Percentiles rank a stretch among this genome's conserved stretches.
These are phyloP conservation scores for Micrasema minimum DNA, from an alignment of 1,140 invertebrate species.

Conservation along the genomic window DNA sequence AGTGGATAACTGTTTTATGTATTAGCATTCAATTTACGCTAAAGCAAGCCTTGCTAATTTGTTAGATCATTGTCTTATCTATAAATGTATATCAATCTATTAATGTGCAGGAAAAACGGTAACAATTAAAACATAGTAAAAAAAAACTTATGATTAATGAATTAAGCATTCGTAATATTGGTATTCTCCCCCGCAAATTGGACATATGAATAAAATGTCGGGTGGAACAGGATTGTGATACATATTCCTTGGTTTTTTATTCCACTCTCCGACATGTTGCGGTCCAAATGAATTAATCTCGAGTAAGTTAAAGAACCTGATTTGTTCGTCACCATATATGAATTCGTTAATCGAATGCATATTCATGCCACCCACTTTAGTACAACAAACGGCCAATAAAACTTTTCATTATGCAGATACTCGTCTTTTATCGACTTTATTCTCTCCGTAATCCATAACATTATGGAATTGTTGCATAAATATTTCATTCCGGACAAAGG, in stretches of 20 bases:
- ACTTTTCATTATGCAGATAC: background rate
- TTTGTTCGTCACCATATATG: slow-evolving; percentile 23
- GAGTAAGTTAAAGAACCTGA: slow-evolving; percentile 7
- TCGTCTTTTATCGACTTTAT: slow-evolving; percentile 13
- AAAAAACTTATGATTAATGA: no score
- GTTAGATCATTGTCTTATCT: no score
- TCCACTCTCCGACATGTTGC: background rate
- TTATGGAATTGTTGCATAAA: slow-evolving; percentile 1
- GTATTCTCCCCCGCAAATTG: no score
- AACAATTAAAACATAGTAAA: no score
- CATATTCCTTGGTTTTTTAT: no score
- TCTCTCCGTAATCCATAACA: background rate
- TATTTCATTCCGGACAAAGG: background rate
- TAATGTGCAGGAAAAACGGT: background rate
- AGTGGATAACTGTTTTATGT: no score
- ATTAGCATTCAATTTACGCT: no score
- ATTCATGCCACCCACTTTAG: slow-evolving; percentile 18
- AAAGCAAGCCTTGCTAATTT: no score
- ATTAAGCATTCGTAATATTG: no score
- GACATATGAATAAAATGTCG: no score
- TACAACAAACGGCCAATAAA: slow-evolving; percentile 4
- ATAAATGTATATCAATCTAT: no score
- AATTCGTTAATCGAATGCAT: slow-evolving; percentile 1
- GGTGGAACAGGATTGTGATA: no score
- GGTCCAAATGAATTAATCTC: slow-evolving; percentile 1